Evolutionary conservation across 2,113 vertebrate genomes (phyloP).

Genomic region (Sigmodon hispidus): DNA sequence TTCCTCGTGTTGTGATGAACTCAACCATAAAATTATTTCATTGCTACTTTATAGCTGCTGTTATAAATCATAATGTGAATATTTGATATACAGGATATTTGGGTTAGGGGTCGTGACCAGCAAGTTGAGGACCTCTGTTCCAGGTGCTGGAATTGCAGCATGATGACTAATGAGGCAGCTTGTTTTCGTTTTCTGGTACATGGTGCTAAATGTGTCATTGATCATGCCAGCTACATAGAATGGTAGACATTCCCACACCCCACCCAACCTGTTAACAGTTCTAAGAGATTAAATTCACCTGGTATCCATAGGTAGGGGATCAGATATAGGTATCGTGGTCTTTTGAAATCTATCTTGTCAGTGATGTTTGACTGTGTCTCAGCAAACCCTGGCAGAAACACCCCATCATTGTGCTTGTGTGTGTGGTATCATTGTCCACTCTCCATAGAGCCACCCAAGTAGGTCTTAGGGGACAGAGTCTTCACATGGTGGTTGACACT

Average conservation of each 20-base stretch:
- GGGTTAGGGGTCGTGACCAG: background rate
- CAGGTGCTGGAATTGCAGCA: background rate
- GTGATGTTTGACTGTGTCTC: background rate
- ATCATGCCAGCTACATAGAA: background rate
- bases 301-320: background rate
- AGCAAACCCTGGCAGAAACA: background rate
- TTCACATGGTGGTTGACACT: fast-evolving
- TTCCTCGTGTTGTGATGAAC: background rate
- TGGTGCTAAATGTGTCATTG: background rate
- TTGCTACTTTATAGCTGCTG: background rate
- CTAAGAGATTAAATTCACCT: background rate
- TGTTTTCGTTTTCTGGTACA: background rate
- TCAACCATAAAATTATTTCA: background rate
- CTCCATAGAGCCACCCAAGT: background rate
- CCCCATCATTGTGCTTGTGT: background rate
- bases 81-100: background rate
- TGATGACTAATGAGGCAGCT: background rate
- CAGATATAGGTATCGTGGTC: background rate
- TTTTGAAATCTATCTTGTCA: background rate
- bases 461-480: background rate
- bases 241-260: fast-evolving
- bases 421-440: background rate
- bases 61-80: background rate
- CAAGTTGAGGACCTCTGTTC: background rate
- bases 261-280: fast-evolving